Base-by-base conservation (phyloP, 2,797 vertebrate genomes). In the Nyctalus aviator region DNA sequence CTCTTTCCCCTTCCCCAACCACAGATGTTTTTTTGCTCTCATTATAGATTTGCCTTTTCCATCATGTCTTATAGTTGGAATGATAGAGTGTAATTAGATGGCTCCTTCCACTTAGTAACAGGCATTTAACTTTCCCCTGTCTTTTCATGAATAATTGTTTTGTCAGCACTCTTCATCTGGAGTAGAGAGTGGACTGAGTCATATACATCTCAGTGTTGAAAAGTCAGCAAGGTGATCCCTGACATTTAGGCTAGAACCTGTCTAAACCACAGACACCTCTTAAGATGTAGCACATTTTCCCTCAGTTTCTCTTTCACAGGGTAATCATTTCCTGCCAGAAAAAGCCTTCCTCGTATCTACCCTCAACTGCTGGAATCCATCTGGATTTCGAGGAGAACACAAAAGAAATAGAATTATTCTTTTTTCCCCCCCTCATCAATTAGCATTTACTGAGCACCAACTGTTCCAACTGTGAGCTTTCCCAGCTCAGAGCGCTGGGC, bases 311-410 rank as follows among this genome's bases (percentile, higher is more conserved):
- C 75, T 84, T 90, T 88, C 37, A 86, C 3, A 62, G 27, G 5
- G 18, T 75, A 94, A 91, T 35, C 46, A 90, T 78, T 93, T 77
- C 69, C 41, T 18, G 73, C 11, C 10, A 76, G 3, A 18, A 81
- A 68, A 91, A 83, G 53, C 50, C 6, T 93, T 90, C 53, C 30
- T 91, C 5, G 23, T 66, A 89, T 44, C 68, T 85, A 13, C 48
- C 35, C 27, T 83, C 76, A 79, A 91, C 64, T 92, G 25, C 6
- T 62, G 20, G 79, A 84, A 77, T 75, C 48, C 35, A 71, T 72
- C 73, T 92, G 68, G 17, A 93, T 84, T 85, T 84, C 64, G 50
- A 2, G n/a, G 76, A 88, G 8, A 27, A 84, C n/a, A 90, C 18
- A 82, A 53, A 21, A 83, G 7, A 84, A 32, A 95, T 2, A 90